Conservation (phyloP, 2,797 vertebrate species). For the Danionella dracula region DNA sequence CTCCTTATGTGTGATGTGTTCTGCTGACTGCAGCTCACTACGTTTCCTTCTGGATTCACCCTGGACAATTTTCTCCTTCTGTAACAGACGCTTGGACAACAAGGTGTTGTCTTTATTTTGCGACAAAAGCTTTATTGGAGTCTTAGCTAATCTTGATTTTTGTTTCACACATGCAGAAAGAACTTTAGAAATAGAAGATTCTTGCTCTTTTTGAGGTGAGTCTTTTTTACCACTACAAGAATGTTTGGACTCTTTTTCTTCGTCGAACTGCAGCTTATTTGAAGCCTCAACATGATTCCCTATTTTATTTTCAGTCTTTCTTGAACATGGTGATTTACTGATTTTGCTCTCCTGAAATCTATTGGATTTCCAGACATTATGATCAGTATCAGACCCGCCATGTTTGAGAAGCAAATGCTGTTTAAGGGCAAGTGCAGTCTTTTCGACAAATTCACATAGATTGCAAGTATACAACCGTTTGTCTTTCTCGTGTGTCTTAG, state of each 20-base stretch:
- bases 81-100: slow-evolving; percentile 78
- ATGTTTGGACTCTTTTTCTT: slow-evolving; percentile 47
- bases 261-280: slow-evolving; percentile 67
- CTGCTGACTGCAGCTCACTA: slow-evolving; percentile 68
- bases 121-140: slow-evolving; percentile 57
- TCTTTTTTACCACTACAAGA: slow-evolving; percentile 35
- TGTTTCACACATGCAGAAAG: slow-evolving; percentile 48
- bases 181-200: slow-evolving; percentile 45
- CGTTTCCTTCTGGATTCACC: slow-evolving; percentile 67
- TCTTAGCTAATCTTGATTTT: slow-evolving; percentile 58
- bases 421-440: slow-evolving; percentile 83
- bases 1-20: slow-evolving; percentile 58
- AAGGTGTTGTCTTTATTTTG: slow-evolving; percentile 51
- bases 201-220: slow-evolving; percentile 46
- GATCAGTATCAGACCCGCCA: slow-evolving; percentile 74
- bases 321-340: slow-evolving; percentile 56
- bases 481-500: slow-evolving; percentile 94
- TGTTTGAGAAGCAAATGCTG: slow-evolving; percentile 84
- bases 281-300: slow-evolving; percentile 84
- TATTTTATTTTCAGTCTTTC: slow-evolving; percentile 80
- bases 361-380: slow-evolving; percentile 58
- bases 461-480: slow-evolving; percentile 91
- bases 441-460: slow-evolving; percentile 88
- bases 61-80: slow-evolving; percentile 67
- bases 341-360: slow-evolving; percentile 47